Base-by-base conservation (phyloP, 1,140 invertebrate species). In the Drosophila nigrodunni region DNA sequence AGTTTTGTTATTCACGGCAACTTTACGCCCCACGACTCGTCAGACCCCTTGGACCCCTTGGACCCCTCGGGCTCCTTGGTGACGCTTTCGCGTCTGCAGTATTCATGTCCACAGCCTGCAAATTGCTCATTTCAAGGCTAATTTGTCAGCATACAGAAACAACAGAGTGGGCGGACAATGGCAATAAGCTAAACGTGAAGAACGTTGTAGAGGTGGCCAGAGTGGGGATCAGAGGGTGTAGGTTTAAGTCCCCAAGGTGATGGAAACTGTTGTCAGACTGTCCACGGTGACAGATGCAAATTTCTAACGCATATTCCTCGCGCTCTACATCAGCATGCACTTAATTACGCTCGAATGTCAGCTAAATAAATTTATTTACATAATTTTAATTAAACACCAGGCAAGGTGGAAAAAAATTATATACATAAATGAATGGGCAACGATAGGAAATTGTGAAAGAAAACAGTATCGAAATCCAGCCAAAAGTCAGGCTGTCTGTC, bases 51-150 rank as follows among this genome's bases (percentile, higher is more conserved):
- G 25, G 30, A 7, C 60, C 55, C 50, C n/a, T n/a, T 50, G 30
- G n/a, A 30, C 25, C 43, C 10, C n/a, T 13, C n/a, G 47, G 44
- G 46, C 41, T 41, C 37, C 39, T 13, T 25, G 10, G 15, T 41
- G 11, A 34, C 13, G 25, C 54, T 54, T 18, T 30, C 43, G 49
- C 46, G 55, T 35, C 30, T 18, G 37, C 41, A 39, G 37, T 35
- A 41, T 67, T 61, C 70, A 80, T 67, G 66, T 41, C 61, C 82
- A 73, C 66, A 73, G 82, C 60, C 80, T 80, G 85, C 80, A 89
- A 89, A 89, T 90, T 89, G 85, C 85, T 89, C 86, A 89, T 89
- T 89, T 89, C 85, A 89, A 89, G 86, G 85, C 85, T 89, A 89
- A 89, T 89, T 89, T 89, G 86, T 89, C 83, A 79, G 81, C 75